Evolutionary conservation across 2,888 invertebrate genomes (phyloP).

Genomic region (Drosophila pseudotakahashii): DNA sequence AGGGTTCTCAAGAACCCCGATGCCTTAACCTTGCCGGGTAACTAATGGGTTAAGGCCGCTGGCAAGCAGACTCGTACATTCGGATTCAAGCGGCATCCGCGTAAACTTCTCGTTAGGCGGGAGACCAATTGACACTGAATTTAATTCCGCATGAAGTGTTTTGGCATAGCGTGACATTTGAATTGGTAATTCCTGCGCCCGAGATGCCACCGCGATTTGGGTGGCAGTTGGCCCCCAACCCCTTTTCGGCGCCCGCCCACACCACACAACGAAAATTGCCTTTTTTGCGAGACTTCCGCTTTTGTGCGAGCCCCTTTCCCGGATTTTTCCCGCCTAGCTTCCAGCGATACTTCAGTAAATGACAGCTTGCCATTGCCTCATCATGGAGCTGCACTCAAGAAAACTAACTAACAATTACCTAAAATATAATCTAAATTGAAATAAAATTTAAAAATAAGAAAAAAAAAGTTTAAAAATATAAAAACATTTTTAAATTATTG

Average conservation of each 20-base stretch:
- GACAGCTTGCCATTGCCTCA: constrained; percentile 61
- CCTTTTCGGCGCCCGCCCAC: constrained; percentile 4
- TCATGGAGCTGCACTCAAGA: constrained; percentile 14
- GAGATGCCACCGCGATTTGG: constrained; percentile 20
- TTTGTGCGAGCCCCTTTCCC: constrained; percentile 15
- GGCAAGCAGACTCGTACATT: constrained; percentile 21
- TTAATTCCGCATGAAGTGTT: constrained; percentile 68
- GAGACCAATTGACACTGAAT: constrained; percentile 77
- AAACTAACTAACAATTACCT: background rate
- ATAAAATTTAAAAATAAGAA: background rate
- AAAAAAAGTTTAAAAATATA: no score
- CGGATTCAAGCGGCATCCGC: constrained; percentile 53
- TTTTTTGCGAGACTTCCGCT: constrained; percentile 73
- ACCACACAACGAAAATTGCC: constrained; percentile 71
- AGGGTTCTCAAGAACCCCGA: constrained; percentile 15
- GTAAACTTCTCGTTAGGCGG: constrained; percentile 33
- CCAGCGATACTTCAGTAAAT: constrained; percentile 53
- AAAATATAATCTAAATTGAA: no score
- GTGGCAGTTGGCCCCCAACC: background rate
- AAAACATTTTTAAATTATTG: no score
- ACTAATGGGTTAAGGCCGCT: constrained; percentile 41
- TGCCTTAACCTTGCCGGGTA: constrained; percentile 36
- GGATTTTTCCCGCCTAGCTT: constrained; percentile 13
- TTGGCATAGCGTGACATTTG: constrained; percentile 70
- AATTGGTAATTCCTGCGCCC: constrained; percentile 72